Evolutionary conservation across 2,113 vertebrate genomes (phyloP).

Genomic region (Meleagris gallopavo): DNA sequence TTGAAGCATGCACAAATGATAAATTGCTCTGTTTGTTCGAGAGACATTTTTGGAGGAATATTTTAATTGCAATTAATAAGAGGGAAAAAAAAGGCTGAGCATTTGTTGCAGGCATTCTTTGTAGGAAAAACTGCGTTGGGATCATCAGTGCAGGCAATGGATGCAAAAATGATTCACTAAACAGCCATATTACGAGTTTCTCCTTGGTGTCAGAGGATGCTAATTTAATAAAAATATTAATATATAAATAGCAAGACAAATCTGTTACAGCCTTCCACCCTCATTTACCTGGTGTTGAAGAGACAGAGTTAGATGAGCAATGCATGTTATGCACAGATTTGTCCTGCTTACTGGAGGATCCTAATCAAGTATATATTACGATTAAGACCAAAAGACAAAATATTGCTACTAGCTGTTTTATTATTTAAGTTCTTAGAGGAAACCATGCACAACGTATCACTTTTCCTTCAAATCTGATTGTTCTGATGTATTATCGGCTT

Average conservation of each 20-base stretch:
- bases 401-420: neutral
- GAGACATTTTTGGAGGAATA: constrained; percentile 20
- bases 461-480: neutral
- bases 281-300: neutral
- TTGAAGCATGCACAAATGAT: constrained; percentile 37
- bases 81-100: neutral
- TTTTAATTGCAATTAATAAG: constrained; percentile 68
- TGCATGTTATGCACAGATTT: neutral
- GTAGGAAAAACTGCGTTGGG: neutral
- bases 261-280: neutral
- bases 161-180: neutral
- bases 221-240: neutral
- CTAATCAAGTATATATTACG: neutral
- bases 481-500: neutral
- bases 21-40: constrained; percentile 54
- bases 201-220: neutral
- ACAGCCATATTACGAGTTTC: neutral
- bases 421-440: neutral
- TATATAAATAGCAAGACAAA: neutral
- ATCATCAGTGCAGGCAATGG: neutral
- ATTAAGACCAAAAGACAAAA: neutral
- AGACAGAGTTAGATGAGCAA: neutral
- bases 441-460: neutral
- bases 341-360: neutral
- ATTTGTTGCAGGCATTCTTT: neutral